Evolutionary conservation across 2,113 vertebrate species (phyloP).

Genomic region (Pelvicachromis taeniatus): DNA sequence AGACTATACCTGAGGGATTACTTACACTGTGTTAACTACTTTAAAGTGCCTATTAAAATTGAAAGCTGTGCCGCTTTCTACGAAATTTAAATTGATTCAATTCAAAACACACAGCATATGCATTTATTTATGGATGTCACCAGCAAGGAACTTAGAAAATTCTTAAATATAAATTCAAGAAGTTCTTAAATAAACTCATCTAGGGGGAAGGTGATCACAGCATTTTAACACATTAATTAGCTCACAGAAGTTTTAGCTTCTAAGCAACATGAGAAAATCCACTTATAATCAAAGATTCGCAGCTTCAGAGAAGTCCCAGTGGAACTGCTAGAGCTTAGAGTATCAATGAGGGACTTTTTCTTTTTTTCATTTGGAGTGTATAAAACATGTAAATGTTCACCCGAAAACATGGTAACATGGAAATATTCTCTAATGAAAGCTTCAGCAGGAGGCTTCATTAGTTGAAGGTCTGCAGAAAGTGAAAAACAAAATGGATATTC

Average conservation of each 20-base stretch:
- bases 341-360: constrained; percentile 19
- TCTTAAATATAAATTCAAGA: neutral
- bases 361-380: constrained; percentile 14
- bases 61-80: neutral
- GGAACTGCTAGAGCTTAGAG: neutral
- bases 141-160: neutral
- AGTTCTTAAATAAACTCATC: neutral
- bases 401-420: constrained; percentile 26
- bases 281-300: constrained; percentile 22
- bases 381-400: constrained; percentile 43
- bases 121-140: neutral
- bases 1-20: neutral
- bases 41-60: neutral
- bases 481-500: constrained; percentile 27
- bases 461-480: constrained; percentile 27
- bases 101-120: neutral
- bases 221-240: constrained; percentile 26
- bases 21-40: neutral
- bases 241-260: constrained; percentile 11
- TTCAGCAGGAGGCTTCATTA: constrained; percentile 45
- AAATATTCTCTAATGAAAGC: constrained; percentile 44
- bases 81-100: neutral
- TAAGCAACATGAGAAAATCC: neutral
- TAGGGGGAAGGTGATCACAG: constrained; percentile 7
- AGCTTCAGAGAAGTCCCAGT: neutral